These are phyloP conservation scores for Verasper variegatus DNA, from an alignment of 2,113 vertebrate species.

Conservation along the genomic window DNA sequence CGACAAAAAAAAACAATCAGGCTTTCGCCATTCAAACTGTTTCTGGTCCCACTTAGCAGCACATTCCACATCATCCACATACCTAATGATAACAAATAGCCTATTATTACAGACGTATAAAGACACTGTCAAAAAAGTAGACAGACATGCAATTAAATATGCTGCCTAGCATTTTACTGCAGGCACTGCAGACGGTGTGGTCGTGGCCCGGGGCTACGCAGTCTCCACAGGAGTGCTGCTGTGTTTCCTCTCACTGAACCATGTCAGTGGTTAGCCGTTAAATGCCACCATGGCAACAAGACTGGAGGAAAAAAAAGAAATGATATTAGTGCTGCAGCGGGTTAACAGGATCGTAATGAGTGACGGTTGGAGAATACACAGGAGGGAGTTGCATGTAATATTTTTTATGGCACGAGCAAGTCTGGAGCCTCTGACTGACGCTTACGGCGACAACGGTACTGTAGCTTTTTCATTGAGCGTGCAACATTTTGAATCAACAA, in stretches of 20 bases:
- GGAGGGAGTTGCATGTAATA: background rate
- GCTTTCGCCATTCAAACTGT: slow-evolving; percentile 42
- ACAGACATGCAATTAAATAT: slow-evolving; percentile 74
- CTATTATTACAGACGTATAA: slow-evolving; percentile 75
- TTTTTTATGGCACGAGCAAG: background rate
- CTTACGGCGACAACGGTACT: too few species aligned
- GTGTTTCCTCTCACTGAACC: slow-evolving; percentile 66
- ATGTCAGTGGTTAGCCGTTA: slow-evolving; percentile 54
- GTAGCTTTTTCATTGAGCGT: too few species aligned
- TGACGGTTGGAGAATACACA: slow-evolving; percentile 4
- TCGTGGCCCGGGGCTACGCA: slow-evolving; percentile 39
- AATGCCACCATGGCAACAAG: slow-evolving; percentile 46
- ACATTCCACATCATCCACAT: slow-evolving; percentile 68
- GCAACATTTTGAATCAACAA: background rate
- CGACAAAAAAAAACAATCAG: slow-evolving; percentile 4
- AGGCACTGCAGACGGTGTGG: slow-evolving; percentile 65
- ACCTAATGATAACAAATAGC: slow-evolving; percentile 75
- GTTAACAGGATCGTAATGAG: slow-evolving; percentile 25
- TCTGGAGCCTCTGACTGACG: background rate
- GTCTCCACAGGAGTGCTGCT: slow-evolving; percentile 54
- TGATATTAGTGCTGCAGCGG: slow-evolving; percentile 7
- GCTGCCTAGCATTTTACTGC: slow-evolving; percentile 68
- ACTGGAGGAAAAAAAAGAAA: background rate
- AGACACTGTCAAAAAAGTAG: slow-evolving; percentile 66
- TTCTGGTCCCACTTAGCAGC: slow-evolving; percentile 59